Conservation (phyloP, 2,113 vertebrate genomes). For the Phrynosoma platyrhinos region DNA sequence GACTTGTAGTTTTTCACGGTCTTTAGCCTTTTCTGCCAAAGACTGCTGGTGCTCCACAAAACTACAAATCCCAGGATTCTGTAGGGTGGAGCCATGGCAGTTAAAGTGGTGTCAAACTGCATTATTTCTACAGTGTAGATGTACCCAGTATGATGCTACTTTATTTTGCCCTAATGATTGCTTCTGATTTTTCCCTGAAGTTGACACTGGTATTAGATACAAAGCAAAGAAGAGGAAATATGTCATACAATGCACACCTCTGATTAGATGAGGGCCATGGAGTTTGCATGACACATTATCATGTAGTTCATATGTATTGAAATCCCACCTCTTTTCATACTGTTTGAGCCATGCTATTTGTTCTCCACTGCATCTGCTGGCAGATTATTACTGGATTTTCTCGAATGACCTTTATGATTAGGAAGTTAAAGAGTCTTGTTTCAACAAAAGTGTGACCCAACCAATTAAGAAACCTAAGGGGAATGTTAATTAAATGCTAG, state of each 20-base stretch:
- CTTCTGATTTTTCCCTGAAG: too few relatives aligned
- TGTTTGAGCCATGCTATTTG: neutral
- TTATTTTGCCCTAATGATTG: too few relatives aligned
- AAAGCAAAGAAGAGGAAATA: neutral
- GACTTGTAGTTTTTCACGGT: too few relatives aligned
- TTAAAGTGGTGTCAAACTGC: too few relatives aligned
- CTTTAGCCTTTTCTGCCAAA: too few relatives aligned
- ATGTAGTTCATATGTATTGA: neutral
- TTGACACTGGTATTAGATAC: too few relatives aligned
- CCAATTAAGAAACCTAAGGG: conserved; percentile 27
- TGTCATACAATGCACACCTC: neutral
- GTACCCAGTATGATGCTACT: too few relatives aligned
- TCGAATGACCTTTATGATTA: conserved; percentile 24
- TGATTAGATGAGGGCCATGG: neutral
- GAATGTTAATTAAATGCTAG: conserved; percentile 25
- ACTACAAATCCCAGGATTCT: too few relatives aligned
- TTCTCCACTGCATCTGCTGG: neutral
- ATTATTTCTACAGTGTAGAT: too few relatives aligned
- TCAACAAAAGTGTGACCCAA: neutral
- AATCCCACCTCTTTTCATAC: neutral
- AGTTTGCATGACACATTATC: neutral
- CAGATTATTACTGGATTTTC: neutral
- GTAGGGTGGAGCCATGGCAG: too few relatives aligned
- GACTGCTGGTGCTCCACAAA: too few relatives aligned
- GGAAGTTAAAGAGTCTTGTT: neutral